Evolutionary conservation across 2,888 invertebrate genomes (phyloP).

Genomic region (Masnerella sp.): DNA sequence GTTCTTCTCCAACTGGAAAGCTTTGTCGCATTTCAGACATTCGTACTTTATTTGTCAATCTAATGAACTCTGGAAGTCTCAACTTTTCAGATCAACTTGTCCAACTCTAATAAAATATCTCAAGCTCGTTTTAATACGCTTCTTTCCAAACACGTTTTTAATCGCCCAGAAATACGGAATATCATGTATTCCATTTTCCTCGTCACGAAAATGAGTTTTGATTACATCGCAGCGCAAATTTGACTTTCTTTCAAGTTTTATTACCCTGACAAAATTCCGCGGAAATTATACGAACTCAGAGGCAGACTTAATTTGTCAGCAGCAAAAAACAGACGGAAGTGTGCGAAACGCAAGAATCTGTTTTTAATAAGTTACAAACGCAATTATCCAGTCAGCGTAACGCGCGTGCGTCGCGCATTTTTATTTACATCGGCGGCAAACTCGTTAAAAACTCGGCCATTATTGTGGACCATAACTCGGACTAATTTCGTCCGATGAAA

Average conservation of each 20-base stretch:
- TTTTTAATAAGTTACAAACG: neutral
- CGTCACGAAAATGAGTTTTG: too few species aligned
- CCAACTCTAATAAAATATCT: too few species aligned
- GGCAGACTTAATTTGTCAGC: too few species aligned
- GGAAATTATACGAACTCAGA: too few species aligned
- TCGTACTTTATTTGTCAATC: slow-evolving; percentile 5
- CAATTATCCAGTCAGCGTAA: neutral
- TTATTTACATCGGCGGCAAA: neutral
- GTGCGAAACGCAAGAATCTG: neutral
- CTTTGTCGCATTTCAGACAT: neutral
- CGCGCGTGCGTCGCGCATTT: neutral
- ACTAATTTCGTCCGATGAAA: slow-evolving; percentile 11
- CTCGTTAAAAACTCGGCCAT: slow-evolving; percentile 6
- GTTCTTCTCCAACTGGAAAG: slow-evolving; percentile 1
- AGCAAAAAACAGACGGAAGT: neutral
- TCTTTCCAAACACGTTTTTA: too few species aligned
- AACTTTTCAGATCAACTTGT: neutral
- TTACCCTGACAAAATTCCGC: too few species aligned
- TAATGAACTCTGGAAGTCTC: neutral
- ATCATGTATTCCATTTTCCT: too few species aligned
- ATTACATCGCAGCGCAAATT: too few species aligned
- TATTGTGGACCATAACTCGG: neutral
- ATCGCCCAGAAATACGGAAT: too few species aligned
- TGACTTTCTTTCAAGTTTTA: too few species aligned
- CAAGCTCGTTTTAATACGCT: too few species aligned